Conservation (phyloP, 2,888 invertebrate genomes). For the Galerucella calmariensis region DNA sequence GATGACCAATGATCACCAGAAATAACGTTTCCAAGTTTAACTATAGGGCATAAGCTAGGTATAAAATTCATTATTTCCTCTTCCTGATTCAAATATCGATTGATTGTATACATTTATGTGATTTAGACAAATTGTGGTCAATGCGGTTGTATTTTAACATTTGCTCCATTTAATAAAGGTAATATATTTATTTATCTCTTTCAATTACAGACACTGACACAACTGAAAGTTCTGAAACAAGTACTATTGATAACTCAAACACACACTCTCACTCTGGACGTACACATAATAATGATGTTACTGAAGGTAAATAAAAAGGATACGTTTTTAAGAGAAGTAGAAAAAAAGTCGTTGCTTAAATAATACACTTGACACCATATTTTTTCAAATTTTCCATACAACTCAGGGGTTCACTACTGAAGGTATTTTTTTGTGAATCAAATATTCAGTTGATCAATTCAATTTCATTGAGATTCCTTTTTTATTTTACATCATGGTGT, state of each 20-base stretch:
- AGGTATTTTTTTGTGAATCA: neutral
- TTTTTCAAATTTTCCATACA: neutral
- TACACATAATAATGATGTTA: slow-evolving; percentile 8
- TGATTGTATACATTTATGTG: neutral
- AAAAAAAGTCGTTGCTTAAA: slow-evolving; percentile 8
- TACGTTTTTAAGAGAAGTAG: slow-evolving; percentile 4
- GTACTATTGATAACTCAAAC: slow-evolving; percentile 19
- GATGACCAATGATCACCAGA: no score
- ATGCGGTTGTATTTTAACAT: slow-evolving; percentile 8
- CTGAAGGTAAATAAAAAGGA: slow-evolving; percentile 27
- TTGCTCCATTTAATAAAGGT: neutral
- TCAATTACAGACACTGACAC: slow-evolving; percentile 34
- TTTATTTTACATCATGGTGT: slow-evolving; percentile 18
- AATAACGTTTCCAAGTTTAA: no score
- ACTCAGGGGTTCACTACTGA: neutral
- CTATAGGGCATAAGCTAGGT: no score
- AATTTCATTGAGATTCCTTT: neutral
- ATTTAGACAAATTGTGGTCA: neutral
- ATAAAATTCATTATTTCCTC: no score
- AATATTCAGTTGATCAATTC: neutral
- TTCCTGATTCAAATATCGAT: neutral
- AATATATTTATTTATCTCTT: slow-evolving; percentile 19
- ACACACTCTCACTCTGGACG: slow-evolving; percentile 19
- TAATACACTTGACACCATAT: slow-evolving; percentile 34
- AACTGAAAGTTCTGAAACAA: slow-evolving; percentile 21